Evolutionary conservation across 2,888 invertebrate genomes (phyloP).

Genomic region (Drosophila mimetica): DNA sequence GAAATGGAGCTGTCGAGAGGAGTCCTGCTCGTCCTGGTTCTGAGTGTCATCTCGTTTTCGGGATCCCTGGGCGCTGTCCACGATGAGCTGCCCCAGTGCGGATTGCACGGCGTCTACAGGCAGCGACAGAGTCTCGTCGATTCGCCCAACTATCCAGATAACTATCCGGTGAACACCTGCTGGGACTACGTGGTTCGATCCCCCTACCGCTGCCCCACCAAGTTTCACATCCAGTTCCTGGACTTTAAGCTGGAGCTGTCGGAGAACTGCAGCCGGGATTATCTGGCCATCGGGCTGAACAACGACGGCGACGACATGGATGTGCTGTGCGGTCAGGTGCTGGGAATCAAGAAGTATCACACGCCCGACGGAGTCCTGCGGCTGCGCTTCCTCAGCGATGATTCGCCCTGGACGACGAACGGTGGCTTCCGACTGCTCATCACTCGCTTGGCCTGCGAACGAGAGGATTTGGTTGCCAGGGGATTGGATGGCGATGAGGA

Average conservation of each 20-base stretch:
- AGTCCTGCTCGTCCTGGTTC: not conserved
- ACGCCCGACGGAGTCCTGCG: slow-evolving; percentile 85
- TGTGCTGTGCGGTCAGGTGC: slow-evolving; percentile 85
- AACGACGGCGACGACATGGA: slow-evolving; percentile 80
- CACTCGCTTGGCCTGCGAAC: slow-evolving; percentile 85
- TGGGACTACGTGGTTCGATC: slow-evolving; percentile 85
- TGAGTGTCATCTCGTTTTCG: slow-evolving; percentile 12
- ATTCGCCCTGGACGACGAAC: slow-evolving; percentile 75
- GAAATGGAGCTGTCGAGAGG: slow-evolving; percentile 18
- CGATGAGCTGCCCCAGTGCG: slow-evolving; percentile 79
- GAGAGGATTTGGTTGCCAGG: slow-evolving; percentile 69
- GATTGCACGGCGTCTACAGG: slow-evolving; percentile 83
- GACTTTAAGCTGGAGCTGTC: slow-evolving; percentile 86
- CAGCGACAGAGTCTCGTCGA: slow-evolving; percentile 85
- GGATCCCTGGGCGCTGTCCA: slow-evolving; percentile 60
- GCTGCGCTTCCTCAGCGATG: slow-evolving; percentile 85
- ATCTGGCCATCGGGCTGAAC: slow-evolving; percentile 85
- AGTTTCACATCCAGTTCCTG: slow-evolving; percentile 86
- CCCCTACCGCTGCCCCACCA: slow-evolving; percentile 85
- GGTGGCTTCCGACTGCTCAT: slow-evolving; percentile 86
- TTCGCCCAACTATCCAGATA: slow-evolving; percentile 86
- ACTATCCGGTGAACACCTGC: slow-evolving; percentile 85
- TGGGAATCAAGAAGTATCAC: slow-evolving; percentile 85
- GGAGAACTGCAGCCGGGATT: slow-evolving; percentile 85
- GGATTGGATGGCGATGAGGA: slow-evolving; percentile 42